A percentile compares a stretch with the other conserved stretches of the same genome.
phyloP scores from a whole-genome alignment of 2,888 invertebrate genomes.

The Marasmarcha lunaedactyla region DNA sequence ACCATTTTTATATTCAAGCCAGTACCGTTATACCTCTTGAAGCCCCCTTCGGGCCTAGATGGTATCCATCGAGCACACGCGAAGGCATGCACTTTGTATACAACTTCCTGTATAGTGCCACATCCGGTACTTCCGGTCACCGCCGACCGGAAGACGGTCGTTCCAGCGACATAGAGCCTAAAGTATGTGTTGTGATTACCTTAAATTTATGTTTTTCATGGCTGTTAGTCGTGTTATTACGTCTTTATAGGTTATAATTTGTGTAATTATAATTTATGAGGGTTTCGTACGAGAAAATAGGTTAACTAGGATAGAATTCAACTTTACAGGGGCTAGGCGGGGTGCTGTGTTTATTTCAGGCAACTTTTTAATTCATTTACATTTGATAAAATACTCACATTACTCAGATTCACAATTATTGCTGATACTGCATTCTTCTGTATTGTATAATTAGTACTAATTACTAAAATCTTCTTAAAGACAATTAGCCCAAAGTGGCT shows the following conservation, averaged over 20 bases:
- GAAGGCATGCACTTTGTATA: constrained; percentile 65
- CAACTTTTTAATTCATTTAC: no score
- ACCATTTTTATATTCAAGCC: no score
- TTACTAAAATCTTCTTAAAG: no score
- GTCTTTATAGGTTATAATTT: constrained; percentile 15
- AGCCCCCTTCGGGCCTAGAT: constrained; percentile 11
- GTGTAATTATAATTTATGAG: constrained; percentile 6
- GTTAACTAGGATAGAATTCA: no score
- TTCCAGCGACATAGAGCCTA: constrained; percentile 58
- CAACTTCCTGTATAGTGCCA: constrained; percentile 39
- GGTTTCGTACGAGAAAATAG: no score
- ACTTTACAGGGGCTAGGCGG: no score
- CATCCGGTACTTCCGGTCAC: constrained; percentile 31
- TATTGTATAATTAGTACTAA: no score
- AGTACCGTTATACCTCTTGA: constrained; percentile 9
- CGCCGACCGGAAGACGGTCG: constrained; percentile 46
- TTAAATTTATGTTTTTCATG: constrained; percentile 40
- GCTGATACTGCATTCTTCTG: no score
- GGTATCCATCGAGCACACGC: constrained; percentile 34
- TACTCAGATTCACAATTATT: no score
- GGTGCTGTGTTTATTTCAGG: no score
- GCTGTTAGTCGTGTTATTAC: constrained; percentile 39
- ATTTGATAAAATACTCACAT: no score
- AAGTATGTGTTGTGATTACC: constrained; percentile 58
- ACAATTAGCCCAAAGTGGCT: no score